phyloP scores from a whole-genome alignment of 2,888 invertebrate genomes.

The Dysmachus trigonus region DNA sequence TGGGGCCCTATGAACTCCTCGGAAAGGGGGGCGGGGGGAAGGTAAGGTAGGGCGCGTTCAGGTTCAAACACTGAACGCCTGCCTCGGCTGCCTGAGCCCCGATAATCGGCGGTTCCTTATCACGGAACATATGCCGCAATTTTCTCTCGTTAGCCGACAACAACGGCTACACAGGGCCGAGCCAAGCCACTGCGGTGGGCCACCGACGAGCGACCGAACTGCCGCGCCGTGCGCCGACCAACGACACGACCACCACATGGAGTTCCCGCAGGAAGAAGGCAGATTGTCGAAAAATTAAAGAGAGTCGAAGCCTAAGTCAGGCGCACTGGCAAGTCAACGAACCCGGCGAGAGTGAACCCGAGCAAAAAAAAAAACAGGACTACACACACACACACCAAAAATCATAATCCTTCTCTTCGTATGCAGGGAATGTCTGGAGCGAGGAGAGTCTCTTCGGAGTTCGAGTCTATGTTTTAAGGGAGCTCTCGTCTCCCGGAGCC shows the following conservation, averaged over 20 bases:
- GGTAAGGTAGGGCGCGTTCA: background rate
- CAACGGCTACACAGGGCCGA: no score
- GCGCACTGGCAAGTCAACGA: background rate
- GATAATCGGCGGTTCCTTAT: background rate
- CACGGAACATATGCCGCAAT: background rate
- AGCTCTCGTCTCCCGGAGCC: background rate
- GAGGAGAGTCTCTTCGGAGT: background rate
- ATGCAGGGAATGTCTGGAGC: background rate
- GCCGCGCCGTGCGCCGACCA: background rate
- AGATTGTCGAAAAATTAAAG: background rate
- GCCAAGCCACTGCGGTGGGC: background rate
- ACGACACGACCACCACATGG: background rate
- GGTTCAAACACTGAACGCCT: background rate
- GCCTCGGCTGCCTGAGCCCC: background rate
- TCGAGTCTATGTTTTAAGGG: background rate
- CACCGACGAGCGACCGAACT: background rate
- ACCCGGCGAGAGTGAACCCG: background rate
- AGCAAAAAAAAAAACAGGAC: background rate
- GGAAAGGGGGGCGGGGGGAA: background rate
- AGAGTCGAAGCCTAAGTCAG: background rate
- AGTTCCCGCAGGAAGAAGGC: background rate
- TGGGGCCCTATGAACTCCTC: background rate
- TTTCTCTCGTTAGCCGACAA: background rate
- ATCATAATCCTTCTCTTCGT: background rate
- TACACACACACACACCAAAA: background rate